Evolutionary conservation across 1,140 invertebrate genomes (phyloP), one percentile per base, ranked within the genome.

Genomic region (Idris sp.): DNA sequence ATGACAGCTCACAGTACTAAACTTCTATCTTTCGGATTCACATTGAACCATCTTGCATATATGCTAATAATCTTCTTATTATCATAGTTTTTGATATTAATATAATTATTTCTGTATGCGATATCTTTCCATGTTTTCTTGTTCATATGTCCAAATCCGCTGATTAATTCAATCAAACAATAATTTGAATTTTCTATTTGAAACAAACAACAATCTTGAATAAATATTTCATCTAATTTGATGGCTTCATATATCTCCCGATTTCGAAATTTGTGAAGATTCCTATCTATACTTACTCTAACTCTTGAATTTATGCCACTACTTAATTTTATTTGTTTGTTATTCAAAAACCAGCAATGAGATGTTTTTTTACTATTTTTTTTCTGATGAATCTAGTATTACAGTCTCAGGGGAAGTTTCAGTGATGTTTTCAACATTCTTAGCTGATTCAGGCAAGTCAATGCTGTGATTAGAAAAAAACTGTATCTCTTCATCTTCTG

Each of bases 401-500:
- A 36, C 9, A 3, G 33, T 36, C 15, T 36, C 33, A 36, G 33
- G 33, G 9, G 11, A 15, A 6, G 33, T 13, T 35, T 35, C 33
- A 3, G 33, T 35, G 1, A 35, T n/a, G 1, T 14, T 9, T 26
- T 14, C 1, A 26, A 26, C 1, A 8, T 26, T 51, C 18, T 16
- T 19, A 1, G 13, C 4, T 1, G 31, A 48, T 3, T 48, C 25
- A n/a, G 28, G 43, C 1, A 48, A 31, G 1, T 48, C 43, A 28
- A 48, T 9, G 9, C 19, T 22, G 19, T 25, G 14, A 8, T 19
- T 40, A 8, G 14, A 2, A 31, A 31, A 31, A 16, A 18, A 10
- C 14, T 9, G 11, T 7, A 48, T 10, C 10, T 49, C 31, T 9
- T 49, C 31, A 36, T 49, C 46, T 9, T 49, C 46, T 13, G 31